Evolutionary conservation across 2,797 vertebrate genomes (phyloP).

Genomic region (Halcyon chelicuti): DNA sequence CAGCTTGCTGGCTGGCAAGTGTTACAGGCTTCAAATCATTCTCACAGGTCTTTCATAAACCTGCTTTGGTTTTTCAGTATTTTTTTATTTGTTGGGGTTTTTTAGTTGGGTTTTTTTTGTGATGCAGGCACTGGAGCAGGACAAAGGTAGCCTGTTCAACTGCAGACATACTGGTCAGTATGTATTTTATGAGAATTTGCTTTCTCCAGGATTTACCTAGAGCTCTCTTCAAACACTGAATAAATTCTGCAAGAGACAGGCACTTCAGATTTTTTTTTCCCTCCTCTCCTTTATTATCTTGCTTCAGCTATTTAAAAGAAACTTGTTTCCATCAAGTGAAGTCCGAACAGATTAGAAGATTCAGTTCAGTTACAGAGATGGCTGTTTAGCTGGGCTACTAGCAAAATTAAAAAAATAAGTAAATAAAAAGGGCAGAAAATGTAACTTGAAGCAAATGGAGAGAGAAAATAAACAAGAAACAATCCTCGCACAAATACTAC

Average conservation of each 20-base stretch:
- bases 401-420: neutral
- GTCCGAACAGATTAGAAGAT: neutral
- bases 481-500: neutral
- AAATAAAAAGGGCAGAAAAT: neutral
- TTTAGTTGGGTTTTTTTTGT: neutral
- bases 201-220: slow-evolving; percentile 9
- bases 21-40: slow-evolving; percentile 20
- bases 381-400: neutral
- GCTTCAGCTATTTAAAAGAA: slow-evolving; percentile 9
- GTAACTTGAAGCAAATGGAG: neutral
- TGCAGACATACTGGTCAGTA: neutral
- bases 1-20: neutral
- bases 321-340: neutral
- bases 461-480: neutral
- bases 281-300: neutral
- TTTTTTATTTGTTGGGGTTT: too few relatives aligned
- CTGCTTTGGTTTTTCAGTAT: neutral
- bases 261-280: neutral
- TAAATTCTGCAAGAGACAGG: neutral
- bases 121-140: neutral
- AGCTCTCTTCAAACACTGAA: neutral
- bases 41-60: neutral
- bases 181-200: neutral
- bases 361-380: neutral
- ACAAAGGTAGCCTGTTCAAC: slow-evolving; percentile 13